Percentiles rank a stretch among this genome's conserved stretches.
These are phyloP conservation scores for Polydrusus tereticollis DNA, from an alignment of 2,888 invertebrate species.

Conservation along the genomic window DNA sequence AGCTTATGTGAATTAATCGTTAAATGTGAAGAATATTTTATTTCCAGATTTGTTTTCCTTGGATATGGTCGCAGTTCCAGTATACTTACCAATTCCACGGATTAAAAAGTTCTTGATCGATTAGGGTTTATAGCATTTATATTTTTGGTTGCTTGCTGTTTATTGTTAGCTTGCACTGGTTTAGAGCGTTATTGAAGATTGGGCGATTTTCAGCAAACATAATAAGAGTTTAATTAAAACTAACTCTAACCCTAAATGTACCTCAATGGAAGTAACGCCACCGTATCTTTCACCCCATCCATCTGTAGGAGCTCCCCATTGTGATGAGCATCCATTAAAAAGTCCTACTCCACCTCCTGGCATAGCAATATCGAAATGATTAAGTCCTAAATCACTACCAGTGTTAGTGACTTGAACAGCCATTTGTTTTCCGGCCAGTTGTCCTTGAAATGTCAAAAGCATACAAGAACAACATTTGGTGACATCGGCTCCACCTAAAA, in stretches of 20 bases:
- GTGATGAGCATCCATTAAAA: slow-evolving; percentile 38
- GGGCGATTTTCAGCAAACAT: too few species aligned
- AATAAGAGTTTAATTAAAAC: too few species aligned
- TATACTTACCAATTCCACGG: too few species aligned
- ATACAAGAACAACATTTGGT: slow-evolving; percentile 46
- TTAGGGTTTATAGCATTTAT: too few species aligned
- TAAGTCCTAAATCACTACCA: slow-evolving; percentile 39
- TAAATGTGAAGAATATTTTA: too few species aligned
- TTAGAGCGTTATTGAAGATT: too few species aligned
- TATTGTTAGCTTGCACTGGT: too few species aligned
- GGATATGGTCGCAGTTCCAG: too few species aligned
- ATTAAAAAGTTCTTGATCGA: too few species aligned
- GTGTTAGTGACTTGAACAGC: slow-evolving; percentile 42
- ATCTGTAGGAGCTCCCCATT: slow-evolving; percentile 42
- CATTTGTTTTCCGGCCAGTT: slow-evolving; percentile 23
- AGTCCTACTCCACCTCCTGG: slow-evolving; percentile 53
- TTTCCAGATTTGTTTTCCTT: too few species aligned
- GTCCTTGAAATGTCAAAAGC: slow-evolving; percentile 17
- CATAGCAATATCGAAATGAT: slow-evolving; percentile 52
- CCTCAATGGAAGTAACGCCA: slow-evolving; percentile 24
- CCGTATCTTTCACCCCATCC: slow-evolving; percentile 48
- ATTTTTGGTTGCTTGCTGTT: too few species aligned
- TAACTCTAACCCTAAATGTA: background rate
- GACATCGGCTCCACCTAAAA: slow-evolving; percentile 44
- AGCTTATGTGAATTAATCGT: too few species aligned